Evolutionary conservation across 2,113 vertebrate species (phyloP), one percentile per base, ranked within the genome.

Genomic region (Serilophus lunatus): DNA sequence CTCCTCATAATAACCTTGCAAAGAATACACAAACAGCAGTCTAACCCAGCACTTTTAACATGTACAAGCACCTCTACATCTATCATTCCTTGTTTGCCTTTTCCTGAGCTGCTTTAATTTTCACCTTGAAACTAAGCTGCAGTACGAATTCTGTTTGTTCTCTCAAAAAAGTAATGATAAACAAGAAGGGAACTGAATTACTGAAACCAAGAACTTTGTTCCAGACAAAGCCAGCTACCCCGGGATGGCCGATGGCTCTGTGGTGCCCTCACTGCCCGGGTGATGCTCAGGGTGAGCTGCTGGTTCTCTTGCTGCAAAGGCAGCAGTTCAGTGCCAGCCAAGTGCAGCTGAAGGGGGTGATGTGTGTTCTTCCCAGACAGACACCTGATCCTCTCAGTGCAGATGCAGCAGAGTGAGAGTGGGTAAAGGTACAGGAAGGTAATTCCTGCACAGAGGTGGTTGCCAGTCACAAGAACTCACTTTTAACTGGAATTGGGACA

Each of bases 91-190:
- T 63, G 24, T 79, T 80, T 83, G 59, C 31, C n/a, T 85, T 69
- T 92, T 88, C 49, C 60, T 40, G 74, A 82, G 35, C 54, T 92
- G 79, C 66, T 45, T 86, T 86, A 77, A 77, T 94, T 90, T 92
- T 74, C 64, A 92, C 68, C 64, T 82, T 72, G 64, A 83, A 92
- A 80, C 18, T 45, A 82, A 90, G 74, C 61, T 51, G 51, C 64
- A 50, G 38, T 85, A 88, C 35, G 77, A 84, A 80, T 76, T 51
- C 26, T 69, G 61, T 64, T 44, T 70, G 13, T 86, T 88, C 19
- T 66, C 13, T 81, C 19, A 13, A 71, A 33, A 13, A 33, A 28
- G 20, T 13, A 49, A 36, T 14, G 38, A 50, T 35, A 51, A 64
- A 36, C 5, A 68, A 54, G 42, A 13, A 8, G 6, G 36, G 33